These are phyloP conservation scores for Dendrocincla fuliginosa DNA, from an alignment of 2,797 vertebrate species.

Conservation along the genomic window DNA sequence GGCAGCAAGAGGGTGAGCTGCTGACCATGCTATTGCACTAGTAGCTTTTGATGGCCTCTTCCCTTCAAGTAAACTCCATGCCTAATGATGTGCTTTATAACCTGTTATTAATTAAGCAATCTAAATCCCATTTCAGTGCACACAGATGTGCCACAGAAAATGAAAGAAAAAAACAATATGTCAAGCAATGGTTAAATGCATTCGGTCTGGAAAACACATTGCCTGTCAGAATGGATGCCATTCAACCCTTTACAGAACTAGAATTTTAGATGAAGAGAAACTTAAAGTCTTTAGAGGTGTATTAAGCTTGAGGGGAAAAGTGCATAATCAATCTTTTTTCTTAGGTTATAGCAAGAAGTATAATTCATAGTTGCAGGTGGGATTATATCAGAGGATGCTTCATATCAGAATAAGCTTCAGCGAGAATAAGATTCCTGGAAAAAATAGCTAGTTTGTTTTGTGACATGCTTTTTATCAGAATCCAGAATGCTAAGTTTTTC, in stretches of 20 bases:
- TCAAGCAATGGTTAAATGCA: conserved; percentile 9
- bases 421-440: background rate
- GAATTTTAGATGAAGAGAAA: conserved; percentile 3
- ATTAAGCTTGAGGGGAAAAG: background rate
- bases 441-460: background rate
- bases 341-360: background rate
- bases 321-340: background rate
- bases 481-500: background rate
- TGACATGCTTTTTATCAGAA: background rate
- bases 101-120: conserved; percentile 48
- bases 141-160: conserved; percentile 4
- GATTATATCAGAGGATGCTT: background rate
- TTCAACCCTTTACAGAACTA: background rate
- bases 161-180: background rate
- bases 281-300: conserved; percentile 13
- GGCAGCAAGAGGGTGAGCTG: background rate
- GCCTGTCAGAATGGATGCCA: conserved; percentile 1
- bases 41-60: background rate
- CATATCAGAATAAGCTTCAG: background rate
- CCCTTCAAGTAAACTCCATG: background rate
- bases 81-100: background rate
- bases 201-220: background rate
- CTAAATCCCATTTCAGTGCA: conserved; percentile 41
- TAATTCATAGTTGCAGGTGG: background rate
- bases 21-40: background rate